Evolutionary conservation across 2,113 vertebrate genomes (phyloP), one percentile per base, ranked within the genome.

Genomic region (Polypterus bichir): DNA sequence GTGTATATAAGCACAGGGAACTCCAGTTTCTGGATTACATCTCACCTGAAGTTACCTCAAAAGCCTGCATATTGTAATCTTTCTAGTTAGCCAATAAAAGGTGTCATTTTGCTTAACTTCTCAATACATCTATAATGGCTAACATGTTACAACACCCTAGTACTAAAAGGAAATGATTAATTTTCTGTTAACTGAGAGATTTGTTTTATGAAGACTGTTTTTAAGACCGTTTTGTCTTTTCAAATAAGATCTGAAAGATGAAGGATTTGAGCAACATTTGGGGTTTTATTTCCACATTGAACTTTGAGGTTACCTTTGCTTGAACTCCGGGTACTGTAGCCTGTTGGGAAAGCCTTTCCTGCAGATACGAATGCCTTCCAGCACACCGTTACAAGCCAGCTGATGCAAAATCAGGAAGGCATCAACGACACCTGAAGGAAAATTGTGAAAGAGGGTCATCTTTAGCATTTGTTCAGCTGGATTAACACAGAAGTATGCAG

Each of bases 261-360:
- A 54, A 10, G 11, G 11, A 54, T 54, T 54, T 11, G 6, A 47
- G 44, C 3, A 54, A 62, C 27, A 27, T 27, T 27, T 27, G 2
- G 27, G 27, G 27, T 27, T 27, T 27, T 27, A 27, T 27, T 27
- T 27, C 27, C 27, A 27, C 27, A 27, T 27, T 27, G 27, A 27
- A 27, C 27, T 27, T 27, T 27, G 27, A 27, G 27, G 27, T 27
- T 27, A 27, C 73, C 75, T 73, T 63, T 79, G 70, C 60, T 76
- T 81, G 62, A 78, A 77, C 64, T 73, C 76, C 4, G 72, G 60
- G 11, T 73, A 73, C 57, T 70, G 74, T 53, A 70, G 54, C 46
- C 81, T 72, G 64, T 74, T 74, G 10, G 73, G 79, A 62, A 76
- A 82, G 3, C 73, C 73, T 63, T 82, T 80, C 55, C 71, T 73